A percentile compares a stretch with the other conserved stretches of the same genome.
Conservation (phyloP, 2,888 invertebrate species). For the Dryocosmus kuriphilus region DNA sequence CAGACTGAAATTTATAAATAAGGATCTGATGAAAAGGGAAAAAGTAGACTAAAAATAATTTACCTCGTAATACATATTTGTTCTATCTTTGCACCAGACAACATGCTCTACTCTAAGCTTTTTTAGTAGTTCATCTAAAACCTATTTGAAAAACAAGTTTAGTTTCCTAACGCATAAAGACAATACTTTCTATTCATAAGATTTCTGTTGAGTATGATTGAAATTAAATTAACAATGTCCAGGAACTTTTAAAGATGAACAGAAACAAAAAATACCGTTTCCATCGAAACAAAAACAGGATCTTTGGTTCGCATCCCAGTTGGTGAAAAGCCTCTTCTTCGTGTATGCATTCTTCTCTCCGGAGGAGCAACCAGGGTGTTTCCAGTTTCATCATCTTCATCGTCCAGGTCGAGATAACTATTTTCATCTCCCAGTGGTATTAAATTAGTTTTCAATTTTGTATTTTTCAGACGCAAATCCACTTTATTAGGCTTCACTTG, state of each 20-base stretch:
- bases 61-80: conserved; percentile 84
- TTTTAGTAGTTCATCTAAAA: conserved; percentile 83
- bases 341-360: conserved; percentile 34
- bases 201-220: background rate
- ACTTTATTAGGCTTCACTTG: conserved; percentile 63
- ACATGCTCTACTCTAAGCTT: conserved; percentile 85
- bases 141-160: conserved; percentile 75
- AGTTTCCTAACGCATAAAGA: background rate
- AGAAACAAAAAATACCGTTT: conserved; percentile 78
- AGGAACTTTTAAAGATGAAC: no score
- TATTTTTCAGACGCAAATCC: conserved; percentile 67
- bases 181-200: background rate
- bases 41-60: conserved; percentile 14
- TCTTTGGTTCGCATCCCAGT: conserved; percentile 57
- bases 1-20: no score
- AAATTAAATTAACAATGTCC: no score
- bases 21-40: background rate
- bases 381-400: conserved; percentile 43
- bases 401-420: conserved; percentile 51
- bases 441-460: conserved; percentile 60
- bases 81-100: conserved; percentile 85
- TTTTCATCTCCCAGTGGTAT: conserved; percentile 58
- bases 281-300: conserved; percentile 82
- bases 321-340: conserved; percentile 43
- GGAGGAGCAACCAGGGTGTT: conserved; percentile 36